These are phyloP conservation scores for Deilephila porcellus DNA, from an alignment of 2,888 invertebrate genomes.

Conservation along the genomic window DNA sequence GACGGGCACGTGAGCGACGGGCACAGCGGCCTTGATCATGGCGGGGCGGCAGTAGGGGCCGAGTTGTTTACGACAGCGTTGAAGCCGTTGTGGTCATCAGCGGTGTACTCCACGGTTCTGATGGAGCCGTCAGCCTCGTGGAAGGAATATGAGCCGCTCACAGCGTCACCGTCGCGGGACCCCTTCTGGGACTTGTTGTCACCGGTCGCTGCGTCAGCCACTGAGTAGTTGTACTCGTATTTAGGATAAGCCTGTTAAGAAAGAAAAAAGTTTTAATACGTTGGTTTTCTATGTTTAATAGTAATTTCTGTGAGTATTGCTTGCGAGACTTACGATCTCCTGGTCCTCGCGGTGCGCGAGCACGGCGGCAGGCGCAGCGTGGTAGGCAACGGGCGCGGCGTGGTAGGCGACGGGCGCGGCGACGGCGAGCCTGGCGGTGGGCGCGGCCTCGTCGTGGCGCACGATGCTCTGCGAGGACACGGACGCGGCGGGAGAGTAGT, in stretches of 20 bases:
- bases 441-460: slow-evolving; percentile 57
- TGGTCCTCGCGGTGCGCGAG: slow-evolving; percentile 49
- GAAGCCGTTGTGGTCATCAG: slow-evolving; percentile 77
- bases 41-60: slow-evolving; percentile 54
- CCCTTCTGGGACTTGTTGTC: slow-evolving; percentile 82
- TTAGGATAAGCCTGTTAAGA: slow-evolving; percentile 74
- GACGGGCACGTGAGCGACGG: slow-evolving; percentile 45
- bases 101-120: slow-evolving; percentile 78
- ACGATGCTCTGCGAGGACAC: slow-evolving; percentile 60
- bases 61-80: slow-evolving; percentile 64
- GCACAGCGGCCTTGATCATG: slow-evolving; percentile 49
- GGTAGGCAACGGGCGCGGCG: slow-evolving; percentile 51
- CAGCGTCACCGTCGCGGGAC: slow-evolving; percentile 75
- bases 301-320: not conserved
- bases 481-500: slow-evolving; percentile 57
- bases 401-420: slow-evolving; percentile 41
- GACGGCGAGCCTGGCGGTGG: slow-evolving; percentile 43
- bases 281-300: not conserved
- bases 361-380: slow-evolving; percentile 50
- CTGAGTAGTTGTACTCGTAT: slow-evolving; percentile 79
- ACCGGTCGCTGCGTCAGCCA: slow-evolving; percentile 79
- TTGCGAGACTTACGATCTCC: slow-evolving; percentile 51
- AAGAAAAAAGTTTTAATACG: not conserved
- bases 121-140: slow-evolving; percentile 80
- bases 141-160: slow-evolving; percentile 78